Percentiles rank a stretch among this genome's conserved stretches.
Evolutionary conservation across 2,888 invertebrate species (phyloP).

Genomic region (Sinodicranocentrus sp.): DNA sequence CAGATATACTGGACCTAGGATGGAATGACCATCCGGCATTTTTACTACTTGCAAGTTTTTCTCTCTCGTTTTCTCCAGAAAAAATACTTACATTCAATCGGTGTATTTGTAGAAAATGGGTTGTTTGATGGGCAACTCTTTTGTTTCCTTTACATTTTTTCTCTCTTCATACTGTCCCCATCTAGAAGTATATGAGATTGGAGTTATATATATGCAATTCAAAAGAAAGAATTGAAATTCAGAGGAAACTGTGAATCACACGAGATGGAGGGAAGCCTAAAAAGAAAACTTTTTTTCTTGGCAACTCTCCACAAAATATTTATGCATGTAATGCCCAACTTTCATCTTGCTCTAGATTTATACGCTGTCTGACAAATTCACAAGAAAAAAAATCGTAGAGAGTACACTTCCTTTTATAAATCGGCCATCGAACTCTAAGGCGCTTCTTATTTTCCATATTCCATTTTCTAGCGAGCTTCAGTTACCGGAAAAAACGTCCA

Average conservation of each 20-base stretch:
- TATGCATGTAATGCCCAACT: conserved; percentile 13
- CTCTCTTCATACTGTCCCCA: background rate
- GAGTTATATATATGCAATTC: background rate
- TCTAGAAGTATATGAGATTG: too few species aligned
- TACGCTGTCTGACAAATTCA: conserved; percentile 16
- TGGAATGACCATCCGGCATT: background rate
- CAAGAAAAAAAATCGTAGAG: conserved; percentile 3
- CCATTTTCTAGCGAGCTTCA: background rate
- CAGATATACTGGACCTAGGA: background rate
- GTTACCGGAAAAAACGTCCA: too few species aligned
- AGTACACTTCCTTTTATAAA: background rate
- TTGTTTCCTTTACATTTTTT: conserved; percentile 16
- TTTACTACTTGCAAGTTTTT: background rate
- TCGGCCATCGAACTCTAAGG: too few species aligned
- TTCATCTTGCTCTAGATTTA: conserved; percentile 7
- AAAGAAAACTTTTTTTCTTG: background rate
- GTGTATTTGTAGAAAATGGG: background rate
- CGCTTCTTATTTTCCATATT: too few species aligned
- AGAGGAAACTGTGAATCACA: background rate
- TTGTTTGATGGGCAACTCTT: conserved; percentile 18
- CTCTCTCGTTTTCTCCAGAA: background rate
- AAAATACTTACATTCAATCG: background rate
- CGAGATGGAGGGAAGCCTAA: background rate
- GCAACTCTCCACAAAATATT: conserved; percentile 3
- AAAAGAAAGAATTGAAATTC: conserved; percentile 15